Percentiles rank a stretch among this genome's conserved stretches.
Evolutionary conservation across 2,888 invertebrate species (phyloP).

Genomic region (Phymatocera aterrima): DNA sequence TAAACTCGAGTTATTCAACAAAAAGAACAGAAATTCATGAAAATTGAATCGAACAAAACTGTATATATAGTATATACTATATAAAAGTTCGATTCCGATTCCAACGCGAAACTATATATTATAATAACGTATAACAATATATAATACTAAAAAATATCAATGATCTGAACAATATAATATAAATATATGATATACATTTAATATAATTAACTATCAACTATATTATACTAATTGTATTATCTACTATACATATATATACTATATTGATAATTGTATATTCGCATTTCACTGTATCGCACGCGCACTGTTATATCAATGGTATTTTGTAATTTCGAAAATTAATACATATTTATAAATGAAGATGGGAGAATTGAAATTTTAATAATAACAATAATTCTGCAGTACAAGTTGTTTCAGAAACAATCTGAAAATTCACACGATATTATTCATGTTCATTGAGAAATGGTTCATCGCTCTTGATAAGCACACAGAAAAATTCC

Average conservation of each 20-base stretch:
- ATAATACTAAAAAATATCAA: not conserved
- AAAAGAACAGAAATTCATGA: not conserved
- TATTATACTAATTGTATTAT: not conserved
- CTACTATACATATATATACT: no score
- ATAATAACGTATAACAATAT: not conserved
- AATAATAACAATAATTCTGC: no score
- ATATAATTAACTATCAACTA: conserved; percentile 24
- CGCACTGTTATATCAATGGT: conserved; percentile 44
- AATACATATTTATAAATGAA: not conserved
- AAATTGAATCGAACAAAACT: not conserved
- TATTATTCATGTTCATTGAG: not conserved
- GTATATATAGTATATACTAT: conserved; percentile 11
- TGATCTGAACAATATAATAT: not conserved
- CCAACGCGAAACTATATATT: not conserved
- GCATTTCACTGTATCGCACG: conserved; percentile 43
- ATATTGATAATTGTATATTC: conserved; percentile 8
- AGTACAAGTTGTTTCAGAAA: not conserved
- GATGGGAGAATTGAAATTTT: not conserved
- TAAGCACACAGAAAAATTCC: not conserved
- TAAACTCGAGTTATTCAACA: not conserved
- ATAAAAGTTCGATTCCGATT: conserved; percentile 23
- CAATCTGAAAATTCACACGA: not conserved
- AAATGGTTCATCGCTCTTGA: not conserved
- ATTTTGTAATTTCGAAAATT: not conserved
- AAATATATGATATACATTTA: not conserved